Percentiles rank a stretch among this genome's conserved stretches.
These are phyloP conservation scores for Drosophila lacertosa DNA, from an alignment of 1,140 invertebrate genomes.

Conservation along the genomic window DNA sequence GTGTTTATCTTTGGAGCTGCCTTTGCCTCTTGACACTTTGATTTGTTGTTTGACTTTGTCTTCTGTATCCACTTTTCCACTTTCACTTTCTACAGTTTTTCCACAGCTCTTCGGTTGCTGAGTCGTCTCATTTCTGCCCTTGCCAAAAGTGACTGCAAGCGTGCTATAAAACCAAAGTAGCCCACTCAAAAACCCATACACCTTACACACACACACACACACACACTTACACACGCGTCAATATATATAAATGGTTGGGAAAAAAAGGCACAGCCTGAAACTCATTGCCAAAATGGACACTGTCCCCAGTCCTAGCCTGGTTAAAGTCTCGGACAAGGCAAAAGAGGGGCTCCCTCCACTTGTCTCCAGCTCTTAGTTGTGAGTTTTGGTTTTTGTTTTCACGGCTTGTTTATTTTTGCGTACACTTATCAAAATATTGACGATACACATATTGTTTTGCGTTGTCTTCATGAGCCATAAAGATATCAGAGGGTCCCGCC, in stretches of 20 bases:
- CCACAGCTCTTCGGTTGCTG: constrained; percentile 13
- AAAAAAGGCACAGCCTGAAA: constrained; percentile 38
- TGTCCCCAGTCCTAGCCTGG: constrained; percentile 10
- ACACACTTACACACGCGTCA: not conserved
- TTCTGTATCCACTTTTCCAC: constrained; percentile 35
- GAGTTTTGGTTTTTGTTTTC: constrained; percentile 55
- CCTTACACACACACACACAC: constrained; percentile 23
- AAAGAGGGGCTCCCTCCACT: constrained; percentile 27
- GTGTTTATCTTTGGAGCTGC: constrained; percentile 41
- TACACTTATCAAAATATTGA: constrained; percentile 81
- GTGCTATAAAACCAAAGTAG: constrained; percentile 65
- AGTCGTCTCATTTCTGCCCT: not conserved
- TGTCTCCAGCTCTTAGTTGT: constrained; percentile 28
- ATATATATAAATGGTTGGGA: constrained; percentile 18
- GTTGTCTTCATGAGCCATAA: constrained; percentile 60
- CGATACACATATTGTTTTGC: constrained; percentile 71
- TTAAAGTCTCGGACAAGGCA: not conserved
- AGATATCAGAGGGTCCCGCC: constrained; percentile 55
- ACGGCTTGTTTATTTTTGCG: constrained; percentile 78
- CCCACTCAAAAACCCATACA: constrained; percentile 72
- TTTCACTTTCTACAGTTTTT: constrained; percentile 26
- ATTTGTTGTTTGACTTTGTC: constrained; percentile 47
- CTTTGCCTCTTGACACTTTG: constrained; percentile 36
- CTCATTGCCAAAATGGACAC: constrained; percentile 55
- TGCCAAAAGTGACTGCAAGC: constrained; percentile 17